Conservation (phyloP, 2,113 vertebrate species). For the Cynocephalus volans region DNA sequence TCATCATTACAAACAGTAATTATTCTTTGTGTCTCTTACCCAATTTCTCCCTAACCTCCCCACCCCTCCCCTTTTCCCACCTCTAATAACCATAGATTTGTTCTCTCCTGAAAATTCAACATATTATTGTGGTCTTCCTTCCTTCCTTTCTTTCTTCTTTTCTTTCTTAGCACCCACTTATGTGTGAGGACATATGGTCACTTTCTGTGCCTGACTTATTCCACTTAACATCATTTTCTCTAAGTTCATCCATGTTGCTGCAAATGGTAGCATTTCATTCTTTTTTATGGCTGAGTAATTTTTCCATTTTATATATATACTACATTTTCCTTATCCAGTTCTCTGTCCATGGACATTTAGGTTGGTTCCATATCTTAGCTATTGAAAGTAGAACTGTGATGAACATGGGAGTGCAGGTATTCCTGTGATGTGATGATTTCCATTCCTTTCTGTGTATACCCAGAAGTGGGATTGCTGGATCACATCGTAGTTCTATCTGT, state of each 20-base stretch:
- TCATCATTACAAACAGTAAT: too few species aligned
- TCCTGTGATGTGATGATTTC: not conserved
- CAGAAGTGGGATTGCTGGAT: not conserved
- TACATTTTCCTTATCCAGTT: not conserved
- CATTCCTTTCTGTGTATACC: not conserved
- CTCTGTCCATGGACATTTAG: not conserved
- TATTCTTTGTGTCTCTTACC: too few species aligned
- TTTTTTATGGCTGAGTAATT: not conserved
- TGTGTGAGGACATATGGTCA: too few species aligned
- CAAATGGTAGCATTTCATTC: not conserved
- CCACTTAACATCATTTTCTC: not conserved
- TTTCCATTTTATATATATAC: not conserved
- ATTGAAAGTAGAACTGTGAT: not conserved
- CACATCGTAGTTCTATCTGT: not conserved
- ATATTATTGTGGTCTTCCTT: too few species aligned
- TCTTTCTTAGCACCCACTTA: not conserved
- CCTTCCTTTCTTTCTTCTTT: not conserved
- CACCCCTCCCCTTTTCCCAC: not conserved
- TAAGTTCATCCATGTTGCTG: not conserved
- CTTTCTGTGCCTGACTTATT: not conserved
- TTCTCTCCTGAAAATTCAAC: too few species aligned
- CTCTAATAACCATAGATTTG: not conserved
- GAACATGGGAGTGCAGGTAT: not conserved
- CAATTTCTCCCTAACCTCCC: not conserved
- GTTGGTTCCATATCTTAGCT: not conserved